Evolutionary conservation across 1,140 invertebrate genomes (phyloP), one percentile per base, ranked within the genome.

Genomic region (Drosophila sp.): DNA sequence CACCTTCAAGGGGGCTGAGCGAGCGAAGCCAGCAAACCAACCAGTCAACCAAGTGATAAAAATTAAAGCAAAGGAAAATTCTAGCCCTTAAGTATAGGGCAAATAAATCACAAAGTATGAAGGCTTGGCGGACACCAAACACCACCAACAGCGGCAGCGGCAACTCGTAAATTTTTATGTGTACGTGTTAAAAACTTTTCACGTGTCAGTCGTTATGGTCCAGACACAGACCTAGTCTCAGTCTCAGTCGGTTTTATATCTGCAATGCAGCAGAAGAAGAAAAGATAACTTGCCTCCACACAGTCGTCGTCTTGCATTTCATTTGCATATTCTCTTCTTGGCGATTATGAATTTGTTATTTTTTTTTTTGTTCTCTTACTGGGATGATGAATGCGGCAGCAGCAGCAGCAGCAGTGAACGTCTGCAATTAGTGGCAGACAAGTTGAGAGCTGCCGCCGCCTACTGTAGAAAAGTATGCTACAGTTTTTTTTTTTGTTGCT

Each of bases 201-300:
- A 87, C 79, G 83, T 79, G 83, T 82, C 78, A 76, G 82, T 81
- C 82, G 81, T 85, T 80, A 84, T 66, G 80, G 68, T 65, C 64
- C 27, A 47, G 67, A 38, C 41, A 57, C 47, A 68, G 72, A 40
- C 44, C 7, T 47, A 68, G 74, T 65, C 44, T 29, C 60, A 67
- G 71, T 67, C 72, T 11, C 72, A 67, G 72, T 74, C 61, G 65
- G 54, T 67, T 40, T 29, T 70, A 62, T 80, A 83, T 84, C 84
- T 89, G 84, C 83, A 87, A 67, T 86, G 83, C 83, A 82, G 79
- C 47, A 64, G 60, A 66, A 65, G 38, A 38, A 67, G 30, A 33
- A 17, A 67, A 68, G 64, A 75, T 61, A 67, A 70, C 63, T 60
- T 57, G 72, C 60, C 17, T 17, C 17, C 30, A 60, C 62, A 60